Evolutionary conservation across 2,797 vertebrate species (phyloP), one percentile per base, ranked within the genome.

Genomic region (Eulemur rubriventer): DNA sequence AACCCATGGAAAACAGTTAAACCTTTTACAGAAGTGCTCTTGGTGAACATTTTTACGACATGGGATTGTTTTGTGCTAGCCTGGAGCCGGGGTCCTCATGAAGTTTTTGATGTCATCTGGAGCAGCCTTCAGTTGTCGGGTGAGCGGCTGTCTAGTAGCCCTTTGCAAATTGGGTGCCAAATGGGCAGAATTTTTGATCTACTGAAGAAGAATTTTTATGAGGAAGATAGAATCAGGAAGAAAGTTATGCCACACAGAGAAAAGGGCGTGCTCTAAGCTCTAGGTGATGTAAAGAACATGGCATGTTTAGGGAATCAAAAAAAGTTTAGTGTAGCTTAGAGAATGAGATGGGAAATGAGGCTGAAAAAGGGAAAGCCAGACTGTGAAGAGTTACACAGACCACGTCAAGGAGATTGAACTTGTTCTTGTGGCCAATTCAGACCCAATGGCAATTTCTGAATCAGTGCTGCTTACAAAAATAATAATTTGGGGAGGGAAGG

Each of bases 11-110:
- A 91, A 95, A 91, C 43, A 76, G 33, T 76, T 28, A 7, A 80
- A 33, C 26, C 79, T 38, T 24, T 50, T 85, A 79, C 41, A 55
- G 14, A 61, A 48, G 16, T 41, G 92, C 17, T 91, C 30, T 88
- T 90, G 30, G 52, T 94, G 55, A 57, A 67, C 63, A 48, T 75
- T 96, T 96, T 94, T 86, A 61, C 10, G 14, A 80, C 55, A 1
- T 70, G 16, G 91, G 59, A 85, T 84, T 91, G 4, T 86, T 93
- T 89, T 96, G 18, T 46, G 43, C 14, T 79, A 72, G 18, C 4
- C 67, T 67, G 0, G 33, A 87, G 24, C 63, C 63, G 11, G 28
- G 0, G 10, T 92, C 41, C 41, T 89, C 69, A 48, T 84, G 63
- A 96, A 81, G 18, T 20, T 67, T 84, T 78, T 86, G 28, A 33